Evolutionary conservation across 2,888 invertebrate species (phyloP).

Genomic region (Drosophila monieri): DNA sequence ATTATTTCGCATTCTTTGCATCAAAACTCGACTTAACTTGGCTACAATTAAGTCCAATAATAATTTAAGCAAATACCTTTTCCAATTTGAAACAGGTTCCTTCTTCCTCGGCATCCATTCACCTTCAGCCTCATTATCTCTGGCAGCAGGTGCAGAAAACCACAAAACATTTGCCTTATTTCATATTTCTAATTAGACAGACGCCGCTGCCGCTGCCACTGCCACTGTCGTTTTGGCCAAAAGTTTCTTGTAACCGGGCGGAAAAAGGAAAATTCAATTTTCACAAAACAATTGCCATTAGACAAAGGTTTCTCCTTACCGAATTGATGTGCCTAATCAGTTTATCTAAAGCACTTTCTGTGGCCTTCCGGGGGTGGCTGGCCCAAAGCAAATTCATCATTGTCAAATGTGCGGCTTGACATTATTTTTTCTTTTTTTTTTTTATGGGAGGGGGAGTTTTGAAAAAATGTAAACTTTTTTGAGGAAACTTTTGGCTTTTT

Average conservation of each 20-base stretch:
- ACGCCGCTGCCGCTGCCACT: slow-evolving; percentile 14
- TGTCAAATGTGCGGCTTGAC: slow-evolving; percentile 75
- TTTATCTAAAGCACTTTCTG: slow-evolving; percentile 62
- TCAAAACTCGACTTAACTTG: slow-evolving; percentile 25
- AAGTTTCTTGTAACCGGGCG: slow-evolving; percentile 14
- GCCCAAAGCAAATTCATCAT: slow-evolving; percentile 70
- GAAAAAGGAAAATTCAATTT: slow-evolving; percentile 71
- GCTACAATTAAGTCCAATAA: slow-evolving; percentile 77
- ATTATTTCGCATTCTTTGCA: slow-evolving; percentile 33
- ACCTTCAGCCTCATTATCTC: slow-evolving; percentile 67
- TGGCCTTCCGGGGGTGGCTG: slow-evolving; percentile 49
- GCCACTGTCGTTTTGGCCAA: not conserved
- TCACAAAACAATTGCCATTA: slow-evolving; percentile 74
- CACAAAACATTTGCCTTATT: slow-evolving; percentile 69
- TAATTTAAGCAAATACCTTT: slow-evolving; percentile 76
- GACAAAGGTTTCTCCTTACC: slow-evolving; percentile 44
- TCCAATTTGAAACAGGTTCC: slow-evolving; percentile 50
- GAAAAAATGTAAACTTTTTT: slow-evolving; percentile 62
- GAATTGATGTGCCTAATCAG: slow-evolving; percentile 79
- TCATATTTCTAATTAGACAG: slow-evolving; percentile 73
- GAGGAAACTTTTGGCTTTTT: slow-evolving; percentile 47
- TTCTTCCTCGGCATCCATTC: slow-evolving; percentile 6
- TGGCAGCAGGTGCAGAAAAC: slow-evolving; percentile 73
- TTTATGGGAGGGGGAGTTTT: not conserved
- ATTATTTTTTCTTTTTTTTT: slow-evolving; percentile 51